These are phyloP conservation scores for Ostrea edulis DNA, from an alignment of 1,140 invertebrate genomes.

Conservation along the genomic window DNA sequence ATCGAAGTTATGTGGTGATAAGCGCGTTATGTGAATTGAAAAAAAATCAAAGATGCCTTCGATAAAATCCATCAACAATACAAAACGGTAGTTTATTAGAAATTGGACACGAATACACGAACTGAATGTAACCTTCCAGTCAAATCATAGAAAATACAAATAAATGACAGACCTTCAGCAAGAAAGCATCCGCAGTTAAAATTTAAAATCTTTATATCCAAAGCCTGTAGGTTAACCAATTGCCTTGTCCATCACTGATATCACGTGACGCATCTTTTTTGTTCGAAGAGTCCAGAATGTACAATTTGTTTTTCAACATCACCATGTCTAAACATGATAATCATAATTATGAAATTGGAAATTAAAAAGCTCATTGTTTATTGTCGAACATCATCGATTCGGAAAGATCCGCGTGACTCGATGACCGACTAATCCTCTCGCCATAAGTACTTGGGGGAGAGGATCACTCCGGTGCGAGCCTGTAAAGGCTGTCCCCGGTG, in stretches of 20 bases:
- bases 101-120: background rate
- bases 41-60: constrained; percentile 8
- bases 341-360: background rate
- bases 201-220: background rate
- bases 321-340: background rate
- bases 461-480: background rate
- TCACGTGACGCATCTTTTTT: background rate
- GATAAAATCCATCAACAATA: background rate
- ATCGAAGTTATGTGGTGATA: constrained; percentile 16
- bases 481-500: background rate
- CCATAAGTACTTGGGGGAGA: background rate
- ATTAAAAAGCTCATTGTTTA: background rate
- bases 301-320: background rate
- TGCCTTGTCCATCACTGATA: constrained; percentile 15
- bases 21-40: background rate
- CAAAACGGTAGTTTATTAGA: background rate
- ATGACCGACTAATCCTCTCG: background rate
- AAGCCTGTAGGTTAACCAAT: background rate
- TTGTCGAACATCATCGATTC: background rate
- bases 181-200: constrained; percentile 9
- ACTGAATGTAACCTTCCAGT: background rate
- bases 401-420: background rate
- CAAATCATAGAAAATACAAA: background rate
- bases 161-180: background rate
- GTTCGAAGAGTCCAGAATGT: background rate